A percentile compares a stretch with the other conserved stretches of the same genome.
phyloP scores from a whole-genome alignment of 2,888 invertebrate species.

The Phaedon cochleariae region DNA sequence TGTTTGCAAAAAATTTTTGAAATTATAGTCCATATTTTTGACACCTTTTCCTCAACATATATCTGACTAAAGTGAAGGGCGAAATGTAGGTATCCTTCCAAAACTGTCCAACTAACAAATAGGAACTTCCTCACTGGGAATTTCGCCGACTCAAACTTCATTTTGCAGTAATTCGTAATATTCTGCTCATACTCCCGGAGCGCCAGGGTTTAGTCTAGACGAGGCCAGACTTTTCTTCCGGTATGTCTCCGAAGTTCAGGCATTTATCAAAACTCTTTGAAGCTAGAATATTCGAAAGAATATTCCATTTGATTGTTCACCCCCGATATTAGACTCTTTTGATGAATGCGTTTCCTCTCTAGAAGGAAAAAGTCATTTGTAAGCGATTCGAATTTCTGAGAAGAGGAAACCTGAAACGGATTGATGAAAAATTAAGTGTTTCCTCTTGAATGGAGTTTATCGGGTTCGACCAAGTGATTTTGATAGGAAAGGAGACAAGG shows the following conservation, averaged over 20 bases:
- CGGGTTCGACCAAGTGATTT: background rate
- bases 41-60: too few species aligned
- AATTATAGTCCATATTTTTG: too few species aligned
- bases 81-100: too few species aligned
- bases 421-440: slow-evolving; percentile 5
- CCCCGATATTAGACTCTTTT: slow-evolving; percentile 16
- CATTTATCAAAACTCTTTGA: slow-evolving; percentile 16
- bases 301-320: slow-evolving; percentile 17
- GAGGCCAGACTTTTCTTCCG: slow-evolving; percentile 5
- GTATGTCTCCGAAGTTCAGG: slow-evolving; percentile 12
- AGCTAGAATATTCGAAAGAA: slow-evolving; percentile 9
- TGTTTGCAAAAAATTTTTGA: too few species aligned
- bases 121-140: background rate
- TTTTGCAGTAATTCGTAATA: background rate
- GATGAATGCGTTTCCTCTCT: slow-evolving; percentile 16
- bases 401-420: slow-evolving; percentile 4
- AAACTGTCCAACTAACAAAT: background rate
- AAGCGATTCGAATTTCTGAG: slow-evolving; percentile 11
- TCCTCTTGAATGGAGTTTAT: background rate
- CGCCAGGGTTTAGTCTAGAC: slow-evolving; percentile 5
- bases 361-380: slow-evolving; percentile 18
- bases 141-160: background rate
- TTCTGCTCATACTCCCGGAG: background rate
- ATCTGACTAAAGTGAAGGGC: too few species aligned
- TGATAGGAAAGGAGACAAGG: too few species aligned